Percentiles rank a stretch among this genome's conserved stretches.
Conservation (phyloP, 2,888 invertebrate species). For the Eutolmus rufibarbis region DNA sequence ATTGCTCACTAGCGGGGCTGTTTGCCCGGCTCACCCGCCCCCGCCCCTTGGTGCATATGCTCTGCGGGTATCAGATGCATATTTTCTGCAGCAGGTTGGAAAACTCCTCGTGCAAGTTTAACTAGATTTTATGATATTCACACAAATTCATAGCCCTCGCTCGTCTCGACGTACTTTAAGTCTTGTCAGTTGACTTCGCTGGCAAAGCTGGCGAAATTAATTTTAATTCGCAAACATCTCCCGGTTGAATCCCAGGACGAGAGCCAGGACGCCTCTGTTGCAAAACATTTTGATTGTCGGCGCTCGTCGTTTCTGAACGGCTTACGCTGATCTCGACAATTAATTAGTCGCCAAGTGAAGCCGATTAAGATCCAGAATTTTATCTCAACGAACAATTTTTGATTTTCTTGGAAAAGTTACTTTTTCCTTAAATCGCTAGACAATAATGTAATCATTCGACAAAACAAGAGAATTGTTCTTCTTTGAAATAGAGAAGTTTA, state of each 20-base stretch:
- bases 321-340: not conserved
- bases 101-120: not conserved
- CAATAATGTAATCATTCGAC: not conserved
- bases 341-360: not conserved
- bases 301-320: not conserved
- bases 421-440: not conserved
- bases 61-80: not conserved
- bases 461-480: not conserved
- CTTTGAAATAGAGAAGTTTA: too few species aligned
- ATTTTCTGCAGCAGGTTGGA: not conserved
- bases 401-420: not conserved
- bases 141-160: not conserved
- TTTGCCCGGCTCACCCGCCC: not conserved
- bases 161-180: not conserved
- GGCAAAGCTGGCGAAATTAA: not conserved
- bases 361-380: not conserved
- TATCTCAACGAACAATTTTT: not conserved
- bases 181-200: not conserved
- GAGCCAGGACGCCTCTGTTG: not conserved
- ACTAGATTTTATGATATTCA: not conserved
- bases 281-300: not conserved
- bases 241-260: not conserved
- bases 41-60: not conserved
- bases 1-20: not conserved
- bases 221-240: not conserved